These are phyloP conservation scores for Isaurus tuberculatus DNA, from an alignment of 92 coral and sea anemone species.

Conservation along the genomic window DNA sequence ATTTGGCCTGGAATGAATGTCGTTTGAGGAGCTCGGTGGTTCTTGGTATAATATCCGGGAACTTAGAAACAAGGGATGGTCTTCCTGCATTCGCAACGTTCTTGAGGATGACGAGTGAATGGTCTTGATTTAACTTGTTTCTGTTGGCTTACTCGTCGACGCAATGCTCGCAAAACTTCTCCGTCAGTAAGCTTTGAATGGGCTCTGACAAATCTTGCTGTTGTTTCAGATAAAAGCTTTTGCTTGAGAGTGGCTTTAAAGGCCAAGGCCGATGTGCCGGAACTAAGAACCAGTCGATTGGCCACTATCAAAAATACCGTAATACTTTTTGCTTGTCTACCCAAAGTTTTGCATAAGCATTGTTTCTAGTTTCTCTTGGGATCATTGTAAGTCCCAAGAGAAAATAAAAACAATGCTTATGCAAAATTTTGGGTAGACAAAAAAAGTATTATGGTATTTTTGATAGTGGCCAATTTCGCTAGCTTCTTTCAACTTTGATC, in stretches of 20 bases:
- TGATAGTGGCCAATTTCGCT: conserved; percentile 30
- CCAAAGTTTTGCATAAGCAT: too few species aligned
- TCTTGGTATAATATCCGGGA: conserved; percentile 39
- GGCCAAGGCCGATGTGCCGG: conserved; percentile 30
- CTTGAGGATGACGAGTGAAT: conserved; percentile 18
- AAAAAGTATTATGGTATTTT: too few species aligned
- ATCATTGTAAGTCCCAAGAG: too few species aligned
- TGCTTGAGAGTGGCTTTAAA: conserved; percentile 32
- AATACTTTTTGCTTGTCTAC: too few species aligned
- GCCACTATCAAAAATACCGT: too few species aligned
- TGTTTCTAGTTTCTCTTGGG: too few species aligned
- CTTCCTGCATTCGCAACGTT: conserved; percentile 38
- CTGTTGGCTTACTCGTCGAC: conserved; percentile 16
- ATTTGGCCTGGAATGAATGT: conserved; percentile 52
- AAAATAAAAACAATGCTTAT: too few species aligned
- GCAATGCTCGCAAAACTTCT: conserved; percentile 22
- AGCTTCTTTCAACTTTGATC: conserved; percentile 41
- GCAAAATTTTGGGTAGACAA: too few species aligned
- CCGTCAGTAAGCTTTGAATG: conserved; percentile 32
- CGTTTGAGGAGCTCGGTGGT: conserved; percentile 59
- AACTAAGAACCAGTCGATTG: conserved; percentile 13
- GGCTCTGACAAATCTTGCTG: conserved; percentile 26
- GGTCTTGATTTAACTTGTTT: conserved; percentile 32
- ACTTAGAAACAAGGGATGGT: conserved; percentile 39
- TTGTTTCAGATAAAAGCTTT: conserved; percentile 20